Base-by-base conservation (phyloP, 2,888 invertebrate genomes). In the Scaptomyza cyrtandrae region DNA sequence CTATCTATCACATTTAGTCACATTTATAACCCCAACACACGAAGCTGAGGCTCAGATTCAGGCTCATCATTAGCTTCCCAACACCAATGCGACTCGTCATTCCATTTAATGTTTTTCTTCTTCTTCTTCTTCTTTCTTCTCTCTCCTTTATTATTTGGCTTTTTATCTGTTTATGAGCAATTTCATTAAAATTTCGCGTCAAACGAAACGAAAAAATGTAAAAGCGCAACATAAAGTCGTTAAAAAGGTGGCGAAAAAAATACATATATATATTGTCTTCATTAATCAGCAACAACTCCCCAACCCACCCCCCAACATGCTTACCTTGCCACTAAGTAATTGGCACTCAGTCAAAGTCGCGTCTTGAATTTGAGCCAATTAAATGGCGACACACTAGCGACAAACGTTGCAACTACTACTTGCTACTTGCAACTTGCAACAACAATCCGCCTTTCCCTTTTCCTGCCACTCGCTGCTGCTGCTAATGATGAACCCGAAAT, bases 361-460 rank as follows among this genome's bases (percentile, higher is more conserved):
- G 67, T 81, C 80, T 80, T 65, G 71, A 75, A 65, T 83, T 71
- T 84, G 71, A 83, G 86, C 88, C 82, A 82, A 82, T 82, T 82
- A 82, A 86, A 85, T 78, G 82, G 82, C 79, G 87, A 81, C 87
- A 86, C 65, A 71, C 62, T n/a, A 27, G 46, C 37, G 48, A 33
- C 10, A 16, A 52, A 14, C n/a, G 3, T 6, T 35, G 33, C 35
- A 44, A 44, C 44, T 44, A 19, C 44, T 2, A 24, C 13, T 6
- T 7, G 6, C 13, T 13, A 50, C 50, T 50, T 50, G 50, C 50
- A 35, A 50, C 50, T 50, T 50, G 50, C 50, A 35, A 39, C 24
- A 29, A 39, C 35, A 48, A 59, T 54, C 46, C 55, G 83, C 86
- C 80, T 80, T 80, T 80, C 86, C 80, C 86, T 77, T 86, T 80